Evolutionary conservation across 2,888 invertebrate species (phyloP).

Genomic region (Margaritifera margaritifera): DNA sequence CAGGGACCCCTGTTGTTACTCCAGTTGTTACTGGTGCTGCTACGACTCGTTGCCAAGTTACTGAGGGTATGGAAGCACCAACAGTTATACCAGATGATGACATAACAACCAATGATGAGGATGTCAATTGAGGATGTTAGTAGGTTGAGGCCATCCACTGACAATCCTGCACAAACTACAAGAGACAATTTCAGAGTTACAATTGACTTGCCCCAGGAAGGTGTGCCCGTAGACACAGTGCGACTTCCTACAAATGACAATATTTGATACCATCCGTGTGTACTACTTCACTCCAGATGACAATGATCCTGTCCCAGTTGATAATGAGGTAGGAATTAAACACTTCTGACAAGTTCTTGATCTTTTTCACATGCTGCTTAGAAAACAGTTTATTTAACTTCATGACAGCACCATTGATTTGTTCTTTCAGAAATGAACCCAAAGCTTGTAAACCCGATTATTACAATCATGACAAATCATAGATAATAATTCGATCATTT

Average conservation of each 20-base stretch:
- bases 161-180: slow-evolving; percentile 9
- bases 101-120: slow-evolving; percentile 24
- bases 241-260: slow-evolving; percentile 21
- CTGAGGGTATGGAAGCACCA: slow-evolving; percentile 22
- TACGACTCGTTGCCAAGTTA: slow-evolving; percentile 12
- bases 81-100: slow-evolving; percentile 18
- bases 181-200: slow-evolving; percentile 21
- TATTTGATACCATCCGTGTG: slow-evolving; percentile 24
- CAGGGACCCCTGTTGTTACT: no score
- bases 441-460: no score
- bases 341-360: no score
- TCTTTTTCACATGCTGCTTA: no score
- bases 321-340: no score
- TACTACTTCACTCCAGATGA: no score
- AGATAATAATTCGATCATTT: no score
- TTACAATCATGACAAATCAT: no score
- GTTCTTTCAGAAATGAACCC: no score
- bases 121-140: slow-evolving; percentile 22
- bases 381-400: no score
- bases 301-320: no score
- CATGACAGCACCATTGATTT: no score
- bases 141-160: slow-evolving; percentile 18
- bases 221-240: slow-evolving; percentile 20
- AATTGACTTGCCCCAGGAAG: slow-evolving; percentile 17
- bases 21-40: not conserved